Evolutionary conservation across 2,888 invertebrate genomes (phyloP).

Genomic region (Cyrtodaria siliqua): DNA sequence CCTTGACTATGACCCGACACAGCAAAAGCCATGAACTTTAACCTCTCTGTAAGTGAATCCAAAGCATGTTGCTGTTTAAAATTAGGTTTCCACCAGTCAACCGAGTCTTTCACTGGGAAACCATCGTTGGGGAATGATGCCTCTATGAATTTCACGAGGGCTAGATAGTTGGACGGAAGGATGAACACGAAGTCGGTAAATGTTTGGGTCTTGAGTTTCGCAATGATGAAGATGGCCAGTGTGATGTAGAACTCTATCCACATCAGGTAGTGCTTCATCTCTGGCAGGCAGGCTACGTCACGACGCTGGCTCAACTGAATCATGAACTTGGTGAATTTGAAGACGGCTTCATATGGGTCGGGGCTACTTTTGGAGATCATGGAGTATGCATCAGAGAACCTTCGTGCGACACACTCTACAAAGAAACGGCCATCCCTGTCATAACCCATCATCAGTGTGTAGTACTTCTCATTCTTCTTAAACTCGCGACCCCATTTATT

Average conservation of each 20-base stretch:
- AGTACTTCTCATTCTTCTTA: constrained; percentile 4
- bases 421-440: constrained; percentile 1
- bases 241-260: constrained; percentile 73
- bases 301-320: constrained; percentile 41
- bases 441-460: constrained; percentile 25
- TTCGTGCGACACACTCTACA: constrained; percentile 57
- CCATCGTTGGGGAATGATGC: constrained; percentile 50
- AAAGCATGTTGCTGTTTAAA: not conserved
- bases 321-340: constrained; percentile 71
- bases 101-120: constrained; percentile 30
- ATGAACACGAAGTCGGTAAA: constrained; percentile 51
- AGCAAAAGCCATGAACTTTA: constrained; percentile 48
- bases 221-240: constrained; percentile 63
- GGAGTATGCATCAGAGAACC: constrained; percentile 62
- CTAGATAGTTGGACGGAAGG: constrained; percentile 63
- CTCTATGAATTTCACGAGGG: constrained; percentile 61
- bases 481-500: not conserved
- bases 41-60: constrained; percentile 37
- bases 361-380: constrained; percentile 28
- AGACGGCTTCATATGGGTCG: constrained; percentile 68
- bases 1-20: constrained; percentile 43
- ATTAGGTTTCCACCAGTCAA: constrained; percentile 38
- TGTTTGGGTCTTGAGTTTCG: constrained; percentile 47
- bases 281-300: constrained; percentile 56
- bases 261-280: constrained; percentile 62